Evolutionary conservation across 2,113 vertebrate genomes (phyloP), one percentile per base, ranked within the genome.

Genomic region (Paradoxurus hermaphroditus): DNA sequence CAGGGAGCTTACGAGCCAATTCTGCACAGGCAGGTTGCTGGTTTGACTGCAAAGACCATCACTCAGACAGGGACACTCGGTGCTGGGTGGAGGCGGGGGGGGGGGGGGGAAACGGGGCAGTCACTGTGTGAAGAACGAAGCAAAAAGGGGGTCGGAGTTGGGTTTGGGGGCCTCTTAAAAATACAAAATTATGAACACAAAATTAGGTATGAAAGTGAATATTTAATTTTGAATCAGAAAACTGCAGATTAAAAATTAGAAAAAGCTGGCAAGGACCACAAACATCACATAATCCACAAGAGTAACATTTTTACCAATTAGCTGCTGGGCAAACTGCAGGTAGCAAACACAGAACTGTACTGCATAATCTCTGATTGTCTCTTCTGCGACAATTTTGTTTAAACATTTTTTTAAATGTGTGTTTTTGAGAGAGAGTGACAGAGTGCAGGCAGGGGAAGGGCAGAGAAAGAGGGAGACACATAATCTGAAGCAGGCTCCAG

Each of bases 251-350:
- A 94, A 79, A 95, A 94, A 90, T 78, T 41, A 65, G 25, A 75
- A 91, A 92, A 95, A 92, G 70, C 78, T 97, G 82, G 41, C 65
- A 97, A 90, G 85, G 29, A 84, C 49, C 51, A 92, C 16, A 67
- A 89, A 89, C 46, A 90, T 44, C 70, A 63, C 41, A 67, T 63
- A 68, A 82, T 56, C 88, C 88, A 94, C 87, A 87, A 96, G 97
- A 91, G 73, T 59, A 90, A 67, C 95, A 85, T 95, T 87, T 75
- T 87, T 18, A 85, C 97, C 94, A 96, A 97, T 97, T 82, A 92
- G 73, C 84, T 65, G 53, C 68, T 94, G 95, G 91, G 87, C 85
- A 90, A 88, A 87, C 15, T 51, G 56, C 49, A 87, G 88, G 84
- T 62, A 95, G 67, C 81, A 84, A 94, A 91, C 77, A 51, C 0